A percentile compares a stretch with the other conserved stretches of the same genome.
These are phyloP conservation scores for Galemys pyrenaicus DNA, from an alignment of 2,113 vertebrate genomes.

Conservation along the genomic window DNA sequence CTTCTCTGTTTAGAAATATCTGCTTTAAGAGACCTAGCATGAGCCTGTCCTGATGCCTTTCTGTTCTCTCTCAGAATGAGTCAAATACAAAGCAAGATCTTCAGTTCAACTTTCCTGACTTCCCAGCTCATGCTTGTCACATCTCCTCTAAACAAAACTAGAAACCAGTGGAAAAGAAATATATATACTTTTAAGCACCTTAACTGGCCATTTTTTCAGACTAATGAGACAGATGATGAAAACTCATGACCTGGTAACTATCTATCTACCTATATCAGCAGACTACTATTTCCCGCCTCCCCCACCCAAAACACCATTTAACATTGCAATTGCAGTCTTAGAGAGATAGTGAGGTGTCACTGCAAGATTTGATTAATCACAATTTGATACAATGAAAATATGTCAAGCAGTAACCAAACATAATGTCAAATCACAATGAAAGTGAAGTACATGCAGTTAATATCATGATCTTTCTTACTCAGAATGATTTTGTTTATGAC, in stretches of 20 bases:
- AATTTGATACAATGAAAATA: conserved; percentile 68
- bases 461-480: conserved; percentile 73
- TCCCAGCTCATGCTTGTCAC: not conserved
- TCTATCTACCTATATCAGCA: not conserved
- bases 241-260: conserved; percentile 8
- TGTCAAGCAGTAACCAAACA: conserved; percentile 66
- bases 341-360: conserved; percentile 59
- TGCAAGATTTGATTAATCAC: conserved; percentile 61
- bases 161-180: not conserved
- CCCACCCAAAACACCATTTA: conserved; percentile 55
- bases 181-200: not conserved
- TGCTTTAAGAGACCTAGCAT: not conserved
- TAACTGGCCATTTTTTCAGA: not conserved
- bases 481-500: conserved; percentile 83
- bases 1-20: not conserved
- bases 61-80: not conserved
- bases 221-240: not conserved
- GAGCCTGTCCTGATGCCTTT: not conserved
- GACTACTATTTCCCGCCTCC: not conserved
- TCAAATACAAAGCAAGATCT: conserved; percentile 42
- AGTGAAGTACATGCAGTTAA: conserved; percentile 60
- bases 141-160: conserved; percentile 16
- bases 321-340: conserved; percentile 50
- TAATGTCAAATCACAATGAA: conserved; percentile 63
- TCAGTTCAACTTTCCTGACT: not conserved